Evolutionary conservation across 2,797 vertebrate species (phyloP).

Genomic region (Pampus argenteus): DNA sequence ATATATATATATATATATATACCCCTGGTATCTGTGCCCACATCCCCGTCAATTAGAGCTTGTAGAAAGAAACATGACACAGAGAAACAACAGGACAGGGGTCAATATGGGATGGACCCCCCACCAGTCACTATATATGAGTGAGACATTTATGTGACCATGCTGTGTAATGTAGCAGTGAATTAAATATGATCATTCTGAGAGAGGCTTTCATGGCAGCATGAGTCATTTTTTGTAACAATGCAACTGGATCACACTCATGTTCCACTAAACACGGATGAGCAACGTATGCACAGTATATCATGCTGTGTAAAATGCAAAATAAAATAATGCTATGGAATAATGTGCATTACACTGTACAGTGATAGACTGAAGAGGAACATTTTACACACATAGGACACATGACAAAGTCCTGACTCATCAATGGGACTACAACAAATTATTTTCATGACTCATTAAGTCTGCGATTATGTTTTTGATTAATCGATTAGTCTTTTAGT

Average conservation of each 20-base stretch:
- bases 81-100: slow-evolving; percentile 78
- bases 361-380: neutral
- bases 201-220: slow-evolving; percentile 2
- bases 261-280: slow-evolving; percentile 34
- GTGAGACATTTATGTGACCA: slow-evolving; percentile 19
- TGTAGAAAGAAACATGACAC: slow-evolving; percentile 80
- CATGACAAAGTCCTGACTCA: neutral
- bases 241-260: slow-evolving; percentile 45
- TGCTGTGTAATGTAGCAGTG: slow-evolving; percentile 19
- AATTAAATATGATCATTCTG: neutral
- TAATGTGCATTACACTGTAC: neutral
- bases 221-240: slow-evolving; percentile 29
- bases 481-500: too few species aligned
- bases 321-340: neutral
- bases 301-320: slow-evolving; percentile 26
- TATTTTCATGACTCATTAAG: neutral
- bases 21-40: slow-evolving; percentile 86
- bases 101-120: slow-evolving; percentile 24
- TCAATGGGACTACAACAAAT: neutral
- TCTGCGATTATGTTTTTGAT: neutral
- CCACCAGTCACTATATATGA: slow-evolving; percentile 4
- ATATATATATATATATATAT: too few species aligned
- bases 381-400: slow-evolving; percentile 26
- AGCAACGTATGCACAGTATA: neutral
- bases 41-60: slow-evolving; percentile 87